These are phyloP conservation scores for Ischnura elegans DNA, from an alignment of 2,888 invertebrate species.

Conservation along the genomic window DNA sequence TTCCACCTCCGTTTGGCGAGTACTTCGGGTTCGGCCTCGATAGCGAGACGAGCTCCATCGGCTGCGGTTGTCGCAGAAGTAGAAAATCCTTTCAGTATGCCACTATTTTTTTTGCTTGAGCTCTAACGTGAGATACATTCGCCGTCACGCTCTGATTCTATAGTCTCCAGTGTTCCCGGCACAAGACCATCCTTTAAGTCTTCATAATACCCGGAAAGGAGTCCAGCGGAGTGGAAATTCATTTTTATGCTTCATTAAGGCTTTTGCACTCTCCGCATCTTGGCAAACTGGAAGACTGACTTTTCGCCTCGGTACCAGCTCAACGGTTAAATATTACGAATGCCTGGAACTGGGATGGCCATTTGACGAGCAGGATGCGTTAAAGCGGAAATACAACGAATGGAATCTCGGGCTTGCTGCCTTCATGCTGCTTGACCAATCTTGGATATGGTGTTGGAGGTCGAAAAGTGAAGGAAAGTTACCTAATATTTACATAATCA, in stretches of 20 bases:
- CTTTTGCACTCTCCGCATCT: not conserved
- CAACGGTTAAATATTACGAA: not conserved
- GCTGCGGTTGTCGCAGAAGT: not conserved
- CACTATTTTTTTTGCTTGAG: constrained; percentile 8
- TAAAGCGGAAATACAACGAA: no score
- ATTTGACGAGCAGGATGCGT: no score
- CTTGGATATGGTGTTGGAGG: no score
- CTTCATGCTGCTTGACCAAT: no score
- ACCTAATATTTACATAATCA: no score
- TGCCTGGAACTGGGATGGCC: not conserved
- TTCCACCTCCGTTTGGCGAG: not conserved
- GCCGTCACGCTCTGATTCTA: not conserved
- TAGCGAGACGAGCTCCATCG: not conserved
- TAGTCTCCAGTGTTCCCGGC: not conserved
- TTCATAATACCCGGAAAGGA: not conserved
- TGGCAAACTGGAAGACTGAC: not conserved
- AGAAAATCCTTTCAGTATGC: not conserved
- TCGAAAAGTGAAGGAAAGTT: no score
- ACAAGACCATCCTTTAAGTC: not conserved
- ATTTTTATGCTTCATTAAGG: not conserved
- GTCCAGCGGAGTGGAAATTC: not conserved
- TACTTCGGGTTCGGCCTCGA: not conserved
- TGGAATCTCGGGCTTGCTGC: no score
- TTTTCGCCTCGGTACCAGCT: not conserved
- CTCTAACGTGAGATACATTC: not conserved